Conservation (phyloP, 30 jellyfish, hydroid and myxozoan genomes). For the Chironex yamaguchii region DNA sequence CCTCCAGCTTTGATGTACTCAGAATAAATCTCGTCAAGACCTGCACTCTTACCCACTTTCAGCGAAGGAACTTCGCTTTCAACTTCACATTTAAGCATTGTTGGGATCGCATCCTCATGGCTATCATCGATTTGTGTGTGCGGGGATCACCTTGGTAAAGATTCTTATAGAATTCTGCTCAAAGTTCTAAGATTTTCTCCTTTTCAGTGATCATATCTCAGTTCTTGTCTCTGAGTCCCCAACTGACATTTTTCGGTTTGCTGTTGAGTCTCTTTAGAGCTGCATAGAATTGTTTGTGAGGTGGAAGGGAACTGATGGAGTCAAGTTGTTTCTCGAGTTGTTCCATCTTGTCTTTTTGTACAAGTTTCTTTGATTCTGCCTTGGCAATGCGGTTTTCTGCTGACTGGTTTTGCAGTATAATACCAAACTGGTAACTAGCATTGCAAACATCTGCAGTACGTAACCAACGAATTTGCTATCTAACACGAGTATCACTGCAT, state of each 20-base stretch:
- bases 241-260: constrained; percentile 9
- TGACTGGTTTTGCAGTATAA: too few species aligned
- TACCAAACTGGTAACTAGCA: too few species aligned
- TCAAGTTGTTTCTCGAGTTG: not conserved
- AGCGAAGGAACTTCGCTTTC: not conserved
- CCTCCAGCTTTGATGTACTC: constrained; percentile 18
- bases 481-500: too few species aligned
- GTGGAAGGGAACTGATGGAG: not conserved
- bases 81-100: not conserved
- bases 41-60: not conserved
- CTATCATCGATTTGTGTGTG: not conserved
- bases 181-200: not conserved
- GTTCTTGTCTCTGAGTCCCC: constrained; percentile 29
- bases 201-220: not conserved
- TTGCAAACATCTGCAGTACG: too few species aligned
- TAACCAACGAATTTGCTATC: too few species aligned
- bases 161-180: constrained; percentile 24
- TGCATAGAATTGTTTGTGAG: constrained; percentile 17
- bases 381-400: not conserved
- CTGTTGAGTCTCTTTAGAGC: not conserved
- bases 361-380: constrained; percentile 15
- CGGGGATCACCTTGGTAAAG: not conserved
- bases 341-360: not conserved
- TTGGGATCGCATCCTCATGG: constrained; percentile 2
- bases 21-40: constrained; percentile 10